Evolutionary conservation across 1,140 invertebrate species (phyloP), one percentile per base, ranked within the genome.

Genomic region (Tachypleus tridentatus): DNA sequence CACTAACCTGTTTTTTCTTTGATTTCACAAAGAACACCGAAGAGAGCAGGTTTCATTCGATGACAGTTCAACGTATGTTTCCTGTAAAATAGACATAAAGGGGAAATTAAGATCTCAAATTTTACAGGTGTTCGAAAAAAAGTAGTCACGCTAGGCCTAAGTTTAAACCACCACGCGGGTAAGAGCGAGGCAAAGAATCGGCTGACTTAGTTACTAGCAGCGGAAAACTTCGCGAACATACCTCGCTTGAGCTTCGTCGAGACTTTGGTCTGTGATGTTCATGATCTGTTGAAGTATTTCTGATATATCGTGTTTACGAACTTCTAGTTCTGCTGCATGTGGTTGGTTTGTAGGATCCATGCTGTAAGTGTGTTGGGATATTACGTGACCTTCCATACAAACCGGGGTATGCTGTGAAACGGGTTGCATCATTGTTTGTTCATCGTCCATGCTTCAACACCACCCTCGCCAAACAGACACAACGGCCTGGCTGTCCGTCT

Each of bases 161-260:
- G n/a, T n/a, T n/a, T n/a, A n/a, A n/a, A n/a, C n/a, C n/a, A n/a
- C n/a, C n/a, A n/a, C n/a, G n/a, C n/a, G n/a, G n/a, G n/a, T n/a
- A n/a, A n/a, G n/a, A n/a, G n/a, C n/a, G n/a, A n/a, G n/a, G n/a
- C n/a, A n/a, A n/a, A n/a, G n/a, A n/a, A n/a, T n/a, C n/a, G n/a
- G n/a, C n/a, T n/a, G n/a, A n/a, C n/a, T n/a, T n/a, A n/a, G n/a
- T n/a, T n/a, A n/a, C n/a, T n/a, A n/a, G 51, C n/a, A 49, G 48
- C 49, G 49, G 51, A 4, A 9, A 64, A 47, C 7, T 9, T 8
- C 7, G 62, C 61, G 63, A 66, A 70, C 73, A 67, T 79, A 87
- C 86, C 94, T 87, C 54, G 93, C 93, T 83, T 98, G 95, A 50
- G 95, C 95, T 80, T 98, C 95, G 78, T 98, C 95, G 70, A 98